Conservation (phyloP, 1,140 invertebrate species). For the Adoxophyes honmai region DNA sequence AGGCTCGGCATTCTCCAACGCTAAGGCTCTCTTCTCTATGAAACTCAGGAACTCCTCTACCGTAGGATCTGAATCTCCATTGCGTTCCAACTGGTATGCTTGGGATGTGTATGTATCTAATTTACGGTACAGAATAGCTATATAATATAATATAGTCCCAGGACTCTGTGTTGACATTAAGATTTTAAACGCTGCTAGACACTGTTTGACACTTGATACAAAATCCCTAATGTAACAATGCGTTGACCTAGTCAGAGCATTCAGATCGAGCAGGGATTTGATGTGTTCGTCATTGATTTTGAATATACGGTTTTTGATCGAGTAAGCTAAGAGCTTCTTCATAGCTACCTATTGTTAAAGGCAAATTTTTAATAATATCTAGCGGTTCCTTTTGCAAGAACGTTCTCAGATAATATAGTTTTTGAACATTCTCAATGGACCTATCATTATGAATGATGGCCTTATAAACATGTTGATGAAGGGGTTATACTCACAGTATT, state of each 20-base stretch:
- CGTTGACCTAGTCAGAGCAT: background rate
- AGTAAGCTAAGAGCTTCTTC: too few relatives aligned
- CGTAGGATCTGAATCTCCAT: background rate
- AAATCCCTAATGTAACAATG: background rate
- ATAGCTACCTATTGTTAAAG: background rate
- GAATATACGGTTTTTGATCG: background rate
- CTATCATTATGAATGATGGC: slow-evolving; percentile 3
- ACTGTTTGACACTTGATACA: background rate
- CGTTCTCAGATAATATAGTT: slow-evolving; percentile 8
- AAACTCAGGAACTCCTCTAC: background rate
- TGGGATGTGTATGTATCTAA: slow-evolving; percentile 11
- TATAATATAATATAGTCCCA: background rate
- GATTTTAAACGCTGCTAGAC: background rate
- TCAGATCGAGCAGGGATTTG: background rate
- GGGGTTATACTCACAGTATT: background rate
- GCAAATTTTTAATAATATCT: slow-evolving; percentile 14
- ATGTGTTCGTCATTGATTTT: slow-evolving; percentile 8
- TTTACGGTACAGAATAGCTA: slow-evolving; percentile 1
- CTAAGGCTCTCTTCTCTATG: slow-evolving; percentile 12
- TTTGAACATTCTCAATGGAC: background rate
- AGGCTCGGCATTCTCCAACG: slow-evolving; percentile 14
- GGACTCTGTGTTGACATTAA: background rate
- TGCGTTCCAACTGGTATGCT: slow-evolving; percentile 10
- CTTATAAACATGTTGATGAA: slow-evolving; percentile 7
- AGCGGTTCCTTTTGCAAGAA: background rate